Evolutionary conservation across 2,113 vertebrate genomes (phyloP).

Genomic region (Azemiops feae): DNA sequence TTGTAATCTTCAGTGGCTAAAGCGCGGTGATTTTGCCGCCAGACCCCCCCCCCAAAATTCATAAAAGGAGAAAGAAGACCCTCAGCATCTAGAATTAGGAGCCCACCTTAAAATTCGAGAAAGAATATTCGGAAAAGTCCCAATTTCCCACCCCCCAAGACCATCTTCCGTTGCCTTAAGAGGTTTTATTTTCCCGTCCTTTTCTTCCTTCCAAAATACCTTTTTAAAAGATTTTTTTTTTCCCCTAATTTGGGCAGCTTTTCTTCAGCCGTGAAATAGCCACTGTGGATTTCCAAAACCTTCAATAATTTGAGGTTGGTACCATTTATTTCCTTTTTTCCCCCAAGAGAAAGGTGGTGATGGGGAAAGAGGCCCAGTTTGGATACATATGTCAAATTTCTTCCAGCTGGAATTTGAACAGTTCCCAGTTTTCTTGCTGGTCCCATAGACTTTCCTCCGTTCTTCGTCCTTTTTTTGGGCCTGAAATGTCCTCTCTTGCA

Average conservation of each 20-base stretch:
- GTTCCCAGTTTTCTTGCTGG: background rate
- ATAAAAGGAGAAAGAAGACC: background rate
- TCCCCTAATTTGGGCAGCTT: background rate
- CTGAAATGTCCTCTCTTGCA: background rate
- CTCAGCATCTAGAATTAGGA: background rate
- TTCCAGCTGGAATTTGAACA: background rate
- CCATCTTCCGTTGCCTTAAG: background rate
- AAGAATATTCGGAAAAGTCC: too few species aligned
- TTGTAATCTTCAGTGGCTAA: background rate
- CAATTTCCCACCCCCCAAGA: background rate
- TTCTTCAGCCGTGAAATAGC: background rate
- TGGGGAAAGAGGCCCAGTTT: background rate
- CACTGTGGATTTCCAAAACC: background rate
- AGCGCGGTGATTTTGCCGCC: background rate
- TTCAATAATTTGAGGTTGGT: background rate
- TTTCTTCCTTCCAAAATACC: background rate
- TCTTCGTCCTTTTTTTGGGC: background rate
- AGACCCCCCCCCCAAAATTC: background rate
- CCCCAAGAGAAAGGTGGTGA: background rate
- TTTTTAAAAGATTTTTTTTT: background rate
- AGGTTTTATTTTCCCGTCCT: background rate
- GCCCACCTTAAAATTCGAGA: background rate
- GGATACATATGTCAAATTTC: background rate
- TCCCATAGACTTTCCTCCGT: fast-evolving
- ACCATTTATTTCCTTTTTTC: too few species aligned